Evolutionary conservation across 2,888 invertebrate species (phyloP).

Genomic region (Plebejus argus): DNA sequence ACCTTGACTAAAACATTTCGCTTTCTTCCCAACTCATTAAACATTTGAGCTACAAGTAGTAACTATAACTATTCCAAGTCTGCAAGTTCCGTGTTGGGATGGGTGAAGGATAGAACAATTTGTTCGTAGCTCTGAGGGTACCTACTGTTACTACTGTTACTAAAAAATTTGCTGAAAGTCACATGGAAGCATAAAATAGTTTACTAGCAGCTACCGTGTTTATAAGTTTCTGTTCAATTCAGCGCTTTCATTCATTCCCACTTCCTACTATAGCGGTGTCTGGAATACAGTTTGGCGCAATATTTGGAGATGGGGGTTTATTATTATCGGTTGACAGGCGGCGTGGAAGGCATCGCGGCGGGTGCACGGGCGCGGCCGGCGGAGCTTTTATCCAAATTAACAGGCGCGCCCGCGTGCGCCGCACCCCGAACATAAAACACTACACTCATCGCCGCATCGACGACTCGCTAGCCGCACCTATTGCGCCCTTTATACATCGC

Average conservation of each 20-base stretch:
- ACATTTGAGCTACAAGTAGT: too few species aligned
- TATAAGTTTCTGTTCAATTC: not conserved
- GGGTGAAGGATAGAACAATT: too few species aligned
- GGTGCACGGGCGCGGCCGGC: slow-evolving; percentile 66
- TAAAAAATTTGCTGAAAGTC: not conserved
- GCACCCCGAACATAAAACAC: slow-evolving; percentile 77
- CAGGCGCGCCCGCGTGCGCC: slow-evolving; percentile 68
- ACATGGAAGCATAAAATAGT: not conserved
- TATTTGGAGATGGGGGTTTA: not conserved
- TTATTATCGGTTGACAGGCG: slow-evolving; percentile 46
- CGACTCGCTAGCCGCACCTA: slow-evolving; percentile 67
- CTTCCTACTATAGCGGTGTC: not conserved
- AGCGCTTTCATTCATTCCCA: too few species aligned
- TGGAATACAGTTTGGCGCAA: not conserved
- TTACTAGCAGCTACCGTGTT: not conserved
- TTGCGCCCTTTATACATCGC: slow-evolving; percentile 64
- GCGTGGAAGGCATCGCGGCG: slow-evolving; percentile 50
- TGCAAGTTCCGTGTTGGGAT: too few species aligned
- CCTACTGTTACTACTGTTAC: too few species aligned
- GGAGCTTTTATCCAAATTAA: slow-evolving; percentile 80
- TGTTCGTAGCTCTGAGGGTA: too few species aligned
- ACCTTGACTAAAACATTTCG: too few species aligned
- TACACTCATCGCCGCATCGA: slow-evolving; percentile 68
- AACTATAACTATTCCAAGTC: too few species aligned
- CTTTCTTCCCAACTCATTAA: too few species aligned